Evolutionary conservation across 2,113 vertebrate genomes (phyloP), one percentile per base, ranked within the genome.

Genomic region (Zosterops hypoxanthus): DNA sequence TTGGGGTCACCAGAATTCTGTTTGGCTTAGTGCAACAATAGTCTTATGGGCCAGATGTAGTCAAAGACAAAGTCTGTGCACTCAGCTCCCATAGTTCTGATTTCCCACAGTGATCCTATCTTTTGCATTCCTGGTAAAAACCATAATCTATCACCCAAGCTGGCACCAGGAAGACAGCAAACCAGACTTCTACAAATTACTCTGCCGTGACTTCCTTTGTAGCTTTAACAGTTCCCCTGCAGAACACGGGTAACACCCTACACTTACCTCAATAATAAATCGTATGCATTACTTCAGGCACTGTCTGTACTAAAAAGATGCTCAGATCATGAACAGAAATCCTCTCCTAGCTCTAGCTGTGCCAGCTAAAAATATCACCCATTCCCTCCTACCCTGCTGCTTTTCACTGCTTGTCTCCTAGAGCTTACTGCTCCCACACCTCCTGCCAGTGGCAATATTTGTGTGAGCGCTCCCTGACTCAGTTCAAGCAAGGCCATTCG

Each of bases 301-400:
- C 41, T 84, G 25, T 56, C 91, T 92, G 53, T 66, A 88, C 46
- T 56, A 77, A 80, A 82, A 63, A 83, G 94, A 95, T 93, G 79
- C 46, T 90, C 73, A 82, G 82, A 76, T 73, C 63, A 83, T 34
- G 82, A 82, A 68, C 53, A 79, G 92, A 82, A 47, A 63, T 56
- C 65, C 22, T 91, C 59, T 70, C 59, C 88, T 19, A 68, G 57
- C 50, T 93, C 75, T 93, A 77, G 86, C 68, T 94, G 60, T 61
- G 60, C 76, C 82, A 55, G 64, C 88, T 97, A 93, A 94, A 97
- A 94, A 86, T 78, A 92, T 56, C 69, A 70, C 39, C 80, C 12
- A 2, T 73, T 82, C 60, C 64, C 60, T 92, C 76, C 91, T 81
- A 88, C 72, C 72, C 65, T 75, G 91, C 65, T 93, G 85, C 73